These are phyloP conservation scores for Mongoloraphidia duomilia DNA, from an alignment of 2,888 invertebrate genomes.

Conservation along the genomic window DNA sequence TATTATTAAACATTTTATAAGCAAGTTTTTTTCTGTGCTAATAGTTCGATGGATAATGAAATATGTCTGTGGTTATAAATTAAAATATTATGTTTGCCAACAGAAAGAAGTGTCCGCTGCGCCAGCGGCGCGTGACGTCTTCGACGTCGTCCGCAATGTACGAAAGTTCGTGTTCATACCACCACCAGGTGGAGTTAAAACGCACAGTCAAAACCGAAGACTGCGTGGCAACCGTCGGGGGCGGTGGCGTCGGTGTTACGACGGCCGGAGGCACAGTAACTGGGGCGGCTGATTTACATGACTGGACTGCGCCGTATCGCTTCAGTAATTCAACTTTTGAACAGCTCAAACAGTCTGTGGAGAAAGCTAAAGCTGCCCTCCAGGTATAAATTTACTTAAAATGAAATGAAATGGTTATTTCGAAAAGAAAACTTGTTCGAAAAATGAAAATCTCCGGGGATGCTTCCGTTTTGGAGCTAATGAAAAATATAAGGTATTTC, in stretches of 20 bases:
- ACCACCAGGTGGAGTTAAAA: conserved; percentile 31
- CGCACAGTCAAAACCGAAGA: conserved; percentile 14
- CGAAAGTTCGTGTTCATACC: conserved; percentile 88
- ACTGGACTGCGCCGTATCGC: conserved; percentile 60
- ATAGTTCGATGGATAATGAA: too few relatives aligned
- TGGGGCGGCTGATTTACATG: conserved; percentile 24
- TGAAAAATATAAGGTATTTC: too few relatives aligned
- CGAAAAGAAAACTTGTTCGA: too few relatives aligned
- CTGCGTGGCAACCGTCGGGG: conserved; percentile 9
- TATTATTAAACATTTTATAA: too few relatives aligned
- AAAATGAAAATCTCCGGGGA: too few relatives aligned
- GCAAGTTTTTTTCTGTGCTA: too few relatives aligned
- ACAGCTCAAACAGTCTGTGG: conserved; percentile 78
- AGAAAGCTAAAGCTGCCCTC: conserved; percentile 77
- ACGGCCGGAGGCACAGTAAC: conserved; percentile 36
- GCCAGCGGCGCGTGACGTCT: conserved; percentile 15
- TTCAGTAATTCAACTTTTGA: conserved; percentile 76
- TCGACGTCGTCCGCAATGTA: conserved; percentile 48
- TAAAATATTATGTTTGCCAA: conserved; percentile 12
- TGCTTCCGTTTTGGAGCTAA: too few relatives aligned
- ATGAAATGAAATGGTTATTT: too few relatives aligned
- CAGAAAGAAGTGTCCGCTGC: conserved; percentile 27
- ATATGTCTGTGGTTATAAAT: not conserved
- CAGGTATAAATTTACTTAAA: conserved; percentile 31
- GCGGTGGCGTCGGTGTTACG: conserved; percentile 27